Evolutionary conservation across 2,797 vertebrate genomes (phyloP).

Genomic region (Ispidina lecontei): DNA sequence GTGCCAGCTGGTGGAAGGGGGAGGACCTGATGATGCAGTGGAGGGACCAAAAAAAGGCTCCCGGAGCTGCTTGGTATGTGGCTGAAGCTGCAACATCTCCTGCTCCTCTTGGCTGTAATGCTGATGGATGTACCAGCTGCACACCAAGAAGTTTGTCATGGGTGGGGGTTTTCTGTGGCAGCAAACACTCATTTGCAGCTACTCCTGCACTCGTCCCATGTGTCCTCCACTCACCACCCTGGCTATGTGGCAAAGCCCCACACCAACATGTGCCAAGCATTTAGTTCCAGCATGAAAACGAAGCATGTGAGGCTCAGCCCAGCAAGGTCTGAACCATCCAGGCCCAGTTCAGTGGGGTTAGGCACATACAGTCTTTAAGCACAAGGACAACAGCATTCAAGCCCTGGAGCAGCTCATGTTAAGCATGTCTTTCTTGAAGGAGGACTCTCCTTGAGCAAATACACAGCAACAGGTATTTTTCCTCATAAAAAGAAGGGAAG

Average conservation of each 20-base stretch:
- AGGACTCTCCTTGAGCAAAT: neutral
- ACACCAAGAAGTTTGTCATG: neutral
- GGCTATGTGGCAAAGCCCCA: neutral
- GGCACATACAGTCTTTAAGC: neutral
- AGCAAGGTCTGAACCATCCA: neutral
- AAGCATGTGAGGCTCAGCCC: neutral
- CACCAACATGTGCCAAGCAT: accelerated
- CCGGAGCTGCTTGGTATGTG: accelerated
- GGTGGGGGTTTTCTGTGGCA: neutral
- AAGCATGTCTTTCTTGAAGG: neutral
- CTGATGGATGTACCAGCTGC: neutral
- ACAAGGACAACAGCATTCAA: neutral
- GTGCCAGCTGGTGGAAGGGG: neutral
- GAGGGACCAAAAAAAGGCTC: neutral
- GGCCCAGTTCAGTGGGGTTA: neutral
- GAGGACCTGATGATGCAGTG: accelerated
- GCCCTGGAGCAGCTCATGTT: neutral
- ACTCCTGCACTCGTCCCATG: neutral
- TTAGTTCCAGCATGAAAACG: neutral
- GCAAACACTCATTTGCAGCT: neutral
- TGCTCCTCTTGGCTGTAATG: neutral
- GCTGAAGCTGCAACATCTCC: neutral
- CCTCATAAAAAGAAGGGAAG: neutral
- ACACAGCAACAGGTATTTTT: neutral
- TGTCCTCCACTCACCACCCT: neutral